Conservation (phyloP, 2,888 invertebrate species). For the Nasonia oneida region DNA sequence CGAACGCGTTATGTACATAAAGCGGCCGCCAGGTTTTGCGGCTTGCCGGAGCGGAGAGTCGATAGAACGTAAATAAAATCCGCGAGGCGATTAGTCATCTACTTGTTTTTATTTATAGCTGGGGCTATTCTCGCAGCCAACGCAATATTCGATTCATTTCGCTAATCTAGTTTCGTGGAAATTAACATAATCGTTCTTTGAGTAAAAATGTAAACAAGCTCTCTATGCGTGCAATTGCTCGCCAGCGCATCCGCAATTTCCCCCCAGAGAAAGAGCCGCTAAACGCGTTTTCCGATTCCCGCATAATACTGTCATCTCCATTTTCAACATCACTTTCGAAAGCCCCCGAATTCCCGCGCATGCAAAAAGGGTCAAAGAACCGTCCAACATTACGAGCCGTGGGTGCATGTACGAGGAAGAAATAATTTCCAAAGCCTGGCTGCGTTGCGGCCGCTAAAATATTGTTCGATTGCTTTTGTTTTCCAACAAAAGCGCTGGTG, state of each 20-base stretch:
- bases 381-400: background rate
- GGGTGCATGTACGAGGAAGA: background rate
- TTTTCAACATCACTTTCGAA: background rate
- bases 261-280: background rate
- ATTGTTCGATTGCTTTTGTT: conserved; percentile 58
- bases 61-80: conserved; percentile 65
- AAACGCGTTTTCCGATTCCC: background rate
- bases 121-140: background rate
- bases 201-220: background rate
- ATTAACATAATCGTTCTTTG: background rate
- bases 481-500: conserved; percentile 50
- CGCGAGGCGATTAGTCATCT: conserved; percentile 63
- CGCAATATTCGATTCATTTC: background rate
- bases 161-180: background rate
- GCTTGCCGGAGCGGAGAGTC: conserved; percentile 49
- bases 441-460: conserved; percentile 14
- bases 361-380: conserved; percentile 22
- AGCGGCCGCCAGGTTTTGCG: conserved; percentile 19
- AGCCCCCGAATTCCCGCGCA: background rate
- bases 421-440: conserved; percentile 15
- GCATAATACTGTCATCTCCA: background rate
- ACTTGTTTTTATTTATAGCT: background rate
- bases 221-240: too few relatives aligned
- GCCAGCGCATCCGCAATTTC: background rate
- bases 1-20: background rate